These are phyloP conservation scores for Caenorhabditis angaria DNA, from an alignment of 2,888 invertebrate genomes.

Conservation along the genomic window DNA sequence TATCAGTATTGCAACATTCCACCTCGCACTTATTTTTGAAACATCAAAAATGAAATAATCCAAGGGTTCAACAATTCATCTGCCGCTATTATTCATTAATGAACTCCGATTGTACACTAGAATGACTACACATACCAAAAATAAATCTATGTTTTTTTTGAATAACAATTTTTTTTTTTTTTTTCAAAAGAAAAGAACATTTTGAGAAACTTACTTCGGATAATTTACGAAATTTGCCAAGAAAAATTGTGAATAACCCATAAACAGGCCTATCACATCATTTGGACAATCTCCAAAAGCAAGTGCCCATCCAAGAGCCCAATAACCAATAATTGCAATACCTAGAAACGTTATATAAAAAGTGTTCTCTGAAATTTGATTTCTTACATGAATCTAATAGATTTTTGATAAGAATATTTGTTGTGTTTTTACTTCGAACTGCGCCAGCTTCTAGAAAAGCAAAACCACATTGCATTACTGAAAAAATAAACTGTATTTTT, in stretches of 20 bases:
- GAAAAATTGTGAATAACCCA: constrained; percentile 73
- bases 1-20: too few relatives aligned
- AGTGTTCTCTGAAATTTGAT: too few relatives aligned
- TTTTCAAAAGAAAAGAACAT: not conserved
- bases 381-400: constrained; percentile 75
- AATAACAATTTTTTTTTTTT: not conserved
- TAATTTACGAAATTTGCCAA: constrained; percentile 60
- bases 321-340: constrained; percentile 74
- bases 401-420: constrained; percentile 76
- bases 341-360: constrained; percentile 55
- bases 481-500: constrained; percentile 19
- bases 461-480: constrained; percentile 76
- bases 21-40: not conserved
- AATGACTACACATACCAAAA: too few relatives aligned
- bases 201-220: constrained; percentile 51
- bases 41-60: constrained; percentile 2
- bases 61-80: constrained; percentile 3
- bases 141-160: not conserved
- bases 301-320: constrained; percentile 75
- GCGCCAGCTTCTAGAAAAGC: constrained; percentile 76
- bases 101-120: too few relatives aligned
- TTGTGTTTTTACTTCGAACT: constrained; percentile 75
- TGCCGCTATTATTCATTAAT: too few relatives aligned
- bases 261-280: constrained; percentile 66
- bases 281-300: constrained; percentile 74